Conservation (phyloP, 2,888 invertebrate species). For the Conchocele bisecta region DNA sequence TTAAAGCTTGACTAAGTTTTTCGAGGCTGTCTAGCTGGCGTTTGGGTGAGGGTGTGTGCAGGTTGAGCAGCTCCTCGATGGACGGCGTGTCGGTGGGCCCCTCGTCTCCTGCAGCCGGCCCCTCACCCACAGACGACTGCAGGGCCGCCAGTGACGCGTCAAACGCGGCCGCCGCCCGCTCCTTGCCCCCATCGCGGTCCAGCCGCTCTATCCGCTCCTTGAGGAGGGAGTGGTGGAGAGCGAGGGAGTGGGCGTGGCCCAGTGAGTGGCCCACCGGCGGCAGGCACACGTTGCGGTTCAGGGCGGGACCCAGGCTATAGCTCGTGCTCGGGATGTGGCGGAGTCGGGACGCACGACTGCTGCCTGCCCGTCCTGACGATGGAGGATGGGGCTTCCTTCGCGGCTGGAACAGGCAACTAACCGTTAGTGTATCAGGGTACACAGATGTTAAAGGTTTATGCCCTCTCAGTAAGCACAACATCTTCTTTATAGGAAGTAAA, state of each 20-base stretch:
- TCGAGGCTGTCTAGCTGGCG: conserved; percentile 49
- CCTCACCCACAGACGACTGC: conserved; percentile 8
- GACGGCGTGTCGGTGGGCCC: conserved; percentile 15
- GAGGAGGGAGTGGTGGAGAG: conserved; percentile 47
- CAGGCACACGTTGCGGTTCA: conserved; percentile 78
- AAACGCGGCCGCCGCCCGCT: conserved; percentile 55
- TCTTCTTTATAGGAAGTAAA: no score
- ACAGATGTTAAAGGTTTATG: no score
- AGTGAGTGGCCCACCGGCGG: conserved; percentile 78
- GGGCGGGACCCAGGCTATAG: conserved; percentile 64
- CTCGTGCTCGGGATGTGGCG: conserved; percentile 69
- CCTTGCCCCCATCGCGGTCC: conserved; percentile 41
- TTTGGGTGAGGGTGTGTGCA: conserved; percentile 12
- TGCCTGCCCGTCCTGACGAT: conserved; percentile 68
- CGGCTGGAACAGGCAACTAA: conserved; percentile 67
- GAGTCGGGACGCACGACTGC: conserved; percentile 60
- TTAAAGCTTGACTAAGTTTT: conserved; percentile 60
- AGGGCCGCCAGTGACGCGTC: conserved; percentile 48
- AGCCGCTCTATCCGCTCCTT: conserved; percentile 52
- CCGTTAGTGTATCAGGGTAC: no score
- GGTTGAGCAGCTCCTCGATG: conserved; percentile 22
- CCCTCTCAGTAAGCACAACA: no score
- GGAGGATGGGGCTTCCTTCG: conserved; percentile 69
- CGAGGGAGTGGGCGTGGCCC: conserved; percentile 51
- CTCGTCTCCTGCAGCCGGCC: neutral